phyloP scores from a whole-genome alignment of 1,140 invertebrate species.

The Galendromus occidentalis region DNA sequence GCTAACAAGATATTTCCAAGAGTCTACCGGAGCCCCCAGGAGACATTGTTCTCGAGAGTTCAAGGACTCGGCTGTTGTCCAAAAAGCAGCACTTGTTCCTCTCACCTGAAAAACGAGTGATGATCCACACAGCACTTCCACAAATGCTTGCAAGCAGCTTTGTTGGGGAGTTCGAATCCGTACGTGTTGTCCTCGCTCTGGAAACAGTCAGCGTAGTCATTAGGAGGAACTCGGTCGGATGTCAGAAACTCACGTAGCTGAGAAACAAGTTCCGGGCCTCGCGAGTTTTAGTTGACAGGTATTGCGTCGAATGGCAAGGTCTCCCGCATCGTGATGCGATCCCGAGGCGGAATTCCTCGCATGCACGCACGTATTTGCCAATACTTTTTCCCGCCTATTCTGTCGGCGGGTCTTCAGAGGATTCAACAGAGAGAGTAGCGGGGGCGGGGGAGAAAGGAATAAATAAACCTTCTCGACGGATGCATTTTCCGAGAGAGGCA shows the following conservation, averaged over 20 bases:
- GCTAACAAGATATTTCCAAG: no score
- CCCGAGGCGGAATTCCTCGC: background rate
- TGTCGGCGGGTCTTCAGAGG: no score
- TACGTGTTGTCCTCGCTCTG: constrained; percentile 86
- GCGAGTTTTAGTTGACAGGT: background rate
- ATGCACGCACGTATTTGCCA: background rate
- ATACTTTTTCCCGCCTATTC: background rate
- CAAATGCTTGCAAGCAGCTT: constrained; percentile 94
- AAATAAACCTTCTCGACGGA: no score
- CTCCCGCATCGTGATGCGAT: background rate
- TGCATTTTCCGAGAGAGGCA: no score
- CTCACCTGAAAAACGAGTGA: constrained; percentile 80
- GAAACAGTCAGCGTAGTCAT: constrained; percentile 15
- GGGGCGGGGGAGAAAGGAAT: no score
- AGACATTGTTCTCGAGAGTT: no score
- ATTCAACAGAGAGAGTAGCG: no score
- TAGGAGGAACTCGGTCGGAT: no score
- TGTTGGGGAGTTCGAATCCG: constrained; percentile 79
- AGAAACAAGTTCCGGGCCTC: background rate
- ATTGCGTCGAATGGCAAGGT: background rate
- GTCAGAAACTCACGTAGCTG: no score
- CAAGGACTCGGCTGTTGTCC: no score
- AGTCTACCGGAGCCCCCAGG: no score
- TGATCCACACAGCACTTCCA: constrained; percentile 99
- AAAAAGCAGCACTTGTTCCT: no score